Percentiles rank a stretch among this genome's conserved stretches.
phyloP scores from a whole-genome alignment of 2,113 vertebrate species.

The Carollia perspicillata region DNA sequence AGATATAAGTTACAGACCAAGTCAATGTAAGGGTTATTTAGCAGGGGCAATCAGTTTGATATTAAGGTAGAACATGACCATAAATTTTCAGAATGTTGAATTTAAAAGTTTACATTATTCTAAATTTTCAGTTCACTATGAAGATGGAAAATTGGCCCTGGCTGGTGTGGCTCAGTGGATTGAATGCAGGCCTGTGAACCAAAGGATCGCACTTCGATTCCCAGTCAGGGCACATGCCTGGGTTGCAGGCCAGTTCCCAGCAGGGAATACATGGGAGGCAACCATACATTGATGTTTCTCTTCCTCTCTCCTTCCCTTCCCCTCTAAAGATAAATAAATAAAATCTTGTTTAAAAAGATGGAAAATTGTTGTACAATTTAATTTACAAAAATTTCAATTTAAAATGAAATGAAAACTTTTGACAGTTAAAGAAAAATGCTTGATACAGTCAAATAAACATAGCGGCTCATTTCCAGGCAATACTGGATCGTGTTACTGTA shows the following conservation, averaged over 20 bases:
- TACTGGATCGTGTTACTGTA: slow-evolving; percentile 29
- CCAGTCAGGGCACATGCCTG: too few species aligned
- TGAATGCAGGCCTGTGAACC: too few species aligned
- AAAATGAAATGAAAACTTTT: slow-evolving; percentile 54
- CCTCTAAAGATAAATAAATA: too few species aligned
- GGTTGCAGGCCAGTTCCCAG: too few species aligned
- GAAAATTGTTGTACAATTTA: slow-evolving; percentile 11
- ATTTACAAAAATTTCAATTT: slow-evolving; percentile 49
- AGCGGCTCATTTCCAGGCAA: slow-evolving; percentile 37
- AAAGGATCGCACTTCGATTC: too few species aligned
- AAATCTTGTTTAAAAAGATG: too few species aligned
- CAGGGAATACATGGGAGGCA: too few species aligned
- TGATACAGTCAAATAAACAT: slow-evolving; percentile 38
- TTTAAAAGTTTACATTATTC: slow-evolving; percentile 17
- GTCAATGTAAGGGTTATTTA: not conserved
- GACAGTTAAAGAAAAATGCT: slow-evolving; percentile 33
- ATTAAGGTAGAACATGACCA: slow-evolving; percentile 25
- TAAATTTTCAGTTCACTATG: slow-evolving; percentile 25
- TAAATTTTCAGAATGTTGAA: slow-evolving; percentile 8
- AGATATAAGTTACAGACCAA: slow-evolving; percentile 31
- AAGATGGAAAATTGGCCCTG: slow-evolving; percentile 29
- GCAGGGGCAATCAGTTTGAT: not conserved
- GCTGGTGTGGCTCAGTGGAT: too few species aligned
- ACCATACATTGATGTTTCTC: too few species aligned
- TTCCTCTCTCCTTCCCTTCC: too few species aligned